Conservation (phyloP, 2,113 vertebrate species). For the Cyanoliseus patagonus region DNA sequence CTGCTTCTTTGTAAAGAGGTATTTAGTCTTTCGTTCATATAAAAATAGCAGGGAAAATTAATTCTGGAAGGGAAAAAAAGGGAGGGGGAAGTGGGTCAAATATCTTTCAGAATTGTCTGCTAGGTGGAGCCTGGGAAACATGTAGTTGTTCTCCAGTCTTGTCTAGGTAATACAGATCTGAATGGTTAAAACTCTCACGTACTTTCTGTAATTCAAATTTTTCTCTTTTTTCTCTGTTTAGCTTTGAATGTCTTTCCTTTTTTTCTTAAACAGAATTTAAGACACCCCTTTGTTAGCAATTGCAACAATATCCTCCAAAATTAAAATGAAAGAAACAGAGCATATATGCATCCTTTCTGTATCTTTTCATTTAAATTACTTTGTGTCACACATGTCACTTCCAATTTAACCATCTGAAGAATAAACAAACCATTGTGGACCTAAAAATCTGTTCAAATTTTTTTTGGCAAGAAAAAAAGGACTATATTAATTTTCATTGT, state of each 20-base stretch:
- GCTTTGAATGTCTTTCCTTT: not conserved
- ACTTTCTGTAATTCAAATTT: not conserved
- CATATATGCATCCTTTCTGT: slow-evolving; percentile 43
- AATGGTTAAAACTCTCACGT: slow-evolving; percentile 54
- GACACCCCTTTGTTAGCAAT: not conserved
- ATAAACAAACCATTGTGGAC: slow-evolving; percentile 69
- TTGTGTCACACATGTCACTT: slow-evolving; percentile 47
- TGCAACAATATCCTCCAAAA: slow-evolving; percentile 47
- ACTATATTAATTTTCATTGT: slow-evolving; percentile 72
- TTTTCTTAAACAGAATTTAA: slow-evolving; percentile 6
- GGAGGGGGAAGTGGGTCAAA: slow-evolving; percentile 42
- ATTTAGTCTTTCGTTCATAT: slow-evolving; percentile 55
- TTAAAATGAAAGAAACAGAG: slow-evolving; percentile 19
- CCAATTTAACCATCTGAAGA: slow-evolving; percentile 46
- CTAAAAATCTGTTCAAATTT: slow-evolving; percentile 35
- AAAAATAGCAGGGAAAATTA: slow-evolving; percentile 55
- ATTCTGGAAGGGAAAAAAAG: slow-evolving; percentile 28
- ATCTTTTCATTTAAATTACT: slow-evolving; percentile 47
- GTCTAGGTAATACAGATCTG: slow-evolving; percentile 72
- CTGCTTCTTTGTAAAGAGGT: slow-evolving; percentile 50
- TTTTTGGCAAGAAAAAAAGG: slow-evolving; percentile 59
- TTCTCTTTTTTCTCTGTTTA: not conserved
- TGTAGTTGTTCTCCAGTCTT: slow-evolving; percentile 60
- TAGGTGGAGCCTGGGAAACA: slow-evolving; percentile 76
- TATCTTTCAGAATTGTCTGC: slow-evolving; percentile 71